Conservation (phyloP, 2,113 vertebrate species). For the Oryzias melastigma region DNA sequence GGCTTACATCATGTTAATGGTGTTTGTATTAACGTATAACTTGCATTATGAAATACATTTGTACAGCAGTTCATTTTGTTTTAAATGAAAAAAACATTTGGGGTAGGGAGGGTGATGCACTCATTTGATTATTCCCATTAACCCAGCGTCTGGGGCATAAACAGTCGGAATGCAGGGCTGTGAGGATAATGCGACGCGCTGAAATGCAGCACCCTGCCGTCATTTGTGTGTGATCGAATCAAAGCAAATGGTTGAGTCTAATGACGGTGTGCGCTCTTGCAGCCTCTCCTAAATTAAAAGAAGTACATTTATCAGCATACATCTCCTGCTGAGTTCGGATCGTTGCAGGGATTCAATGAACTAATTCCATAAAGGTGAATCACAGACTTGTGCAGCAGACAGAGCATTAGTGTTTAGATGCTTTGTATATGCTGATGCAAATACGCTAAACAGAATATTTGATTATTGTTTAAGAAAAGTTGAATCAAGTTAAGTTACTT, state of each 20-base stretch:
- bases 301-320: conserved; percentile 21
- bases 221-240: conserved; percentile 29
- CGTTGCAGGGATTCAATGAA: conserved; percentile 23
- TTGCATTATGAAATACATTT: conserved; percentile 1
- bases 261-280: conserved; percentile 5
- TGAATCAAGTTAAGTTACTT: background rate
- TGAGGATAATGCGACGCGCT: background rate
- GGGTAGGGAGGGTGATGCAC: background rate
- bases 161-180: background rate
- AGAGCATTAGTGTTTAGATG: background rate
- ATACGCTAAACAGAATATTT: background rate
- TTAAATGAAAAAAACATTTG: background rate
- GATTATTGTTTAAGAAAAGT: background rate
- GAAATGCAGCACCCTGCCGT: background rate
- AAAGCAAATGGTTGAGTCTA: conserved; percentile 19
- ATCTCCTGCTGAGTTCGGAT: conserved; percentile 14
- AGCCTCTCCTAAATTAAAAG: conserved; percentile 9
- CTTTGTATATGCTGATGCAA: background rate
- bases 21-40: background rate
- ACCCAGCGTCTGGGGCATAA: conserved; percentile 8
- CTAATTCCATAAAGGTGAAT: conserved; percentile 8
- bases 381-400: background rate
- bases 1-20: no score
- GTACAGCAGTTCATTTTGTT: background rate
- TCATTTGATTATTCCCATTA: background rate